Evolutionary conservation across 2,113 vertebrate genomes (phyloP), one percentile per base, ranked within the genome.

Genomic region (Toxotes jaculatrix): DNA sequence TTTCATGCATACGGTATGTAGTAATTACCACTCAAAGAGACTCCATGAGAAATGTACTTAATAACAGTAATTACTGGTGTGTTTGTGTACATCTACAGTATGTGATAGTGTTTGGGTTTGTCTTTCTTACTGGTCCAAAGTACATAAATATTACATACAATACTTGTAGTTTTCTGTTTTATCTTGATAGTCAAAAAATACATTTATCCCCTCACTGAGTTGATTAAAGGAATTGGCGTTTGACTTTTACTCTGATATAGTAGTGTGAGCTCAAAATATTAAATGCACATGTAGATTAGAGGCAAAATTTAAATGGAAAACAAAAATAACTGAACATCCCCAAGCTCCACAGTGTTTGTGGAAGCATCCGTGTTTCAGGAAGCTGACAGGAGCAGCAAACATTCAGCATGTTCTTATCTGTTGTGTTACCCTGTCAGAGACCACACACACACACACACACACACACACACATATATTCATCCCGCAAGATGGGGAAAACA

Each of bases 61-160:
- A 87, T 79, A 77, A 89, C 74, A 87, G 77, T 88, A 90, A 92
- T 90, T 88, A 85, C 71, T 66, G 68, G 19, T 55, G 43, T 59
- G 51, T 53, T 65, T 69, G 60, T 79, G 70, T 74, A 55, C n/a
- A 76, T 40, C 61, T 51, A 21, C 64, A 79, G 59, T 61, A 36
- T 76, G 63, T 65, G 14, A 19, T 47, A 5, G 23, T 64, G 19
- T 85, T 68, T 65, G 36, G 47, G 51, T 79, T 75, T 79, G 61
- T 49, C 45, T 21, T 89, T 31, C 38, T 74, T 57, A 43, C 68
- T 71, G 34, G 62, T 79, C 53, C 40, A 71, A 21, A 45, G 14
- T 23, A 47, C 69, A 77, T 68, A 68, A 51, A 43, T 74, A 36
- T 42, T 4, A 21, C 8, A 55, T 27, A n/a, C 53, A 27, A 56